Percentiles rank a stretch among this genome's conserved stretches.
Evolutionary conservation across 2,888 invertebrate genomes (phyloP).

Genomic region (Sacculina carcini): DNA sequence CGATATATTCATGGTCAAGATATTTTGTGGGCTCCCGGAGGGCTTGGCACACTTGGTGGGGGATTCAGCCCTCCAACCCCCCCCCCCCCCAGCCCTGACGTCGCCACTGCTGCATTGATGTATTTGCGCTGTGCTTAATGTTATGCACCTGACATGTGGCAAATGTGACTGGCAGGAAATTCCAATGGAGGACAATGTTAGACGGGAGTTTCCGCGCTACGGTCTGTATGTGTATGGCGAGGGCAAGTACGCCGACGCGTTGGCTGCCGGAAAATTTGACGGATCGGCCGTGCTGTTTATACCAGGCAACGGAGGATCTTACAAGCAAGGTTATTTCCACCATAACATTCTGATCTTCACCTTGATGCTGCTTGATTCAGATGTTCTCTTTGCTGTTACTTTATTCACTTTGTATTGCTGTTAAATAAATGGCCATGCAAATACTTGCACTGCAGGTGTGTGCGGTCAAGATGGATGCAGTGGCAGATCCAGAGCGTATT

Average conservation of each 20-base stretch:
- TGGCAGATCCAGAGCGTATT: no score
- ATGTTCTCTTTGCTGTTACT: constrained; percentile 7
- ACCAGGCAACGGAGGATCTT: constrained; percentile 83
- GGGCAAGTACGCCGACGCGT: constrained; percentile 41
- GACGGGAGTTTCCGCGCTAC: constrained; percentile 43
- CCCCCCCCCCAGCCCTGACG: no score
- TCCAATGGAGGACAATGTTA: constrained; percentile 29
- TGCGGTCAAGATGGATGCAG: no score
- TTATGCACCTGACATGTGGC: no score
- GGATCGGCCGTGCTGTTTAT: constrained; percentile 84
- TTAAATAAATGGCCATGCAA: no score
- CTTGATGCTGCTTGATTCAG: no score
- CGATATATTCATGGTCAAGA: no score
- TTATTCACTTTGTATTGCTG: constrained; percentile 4
- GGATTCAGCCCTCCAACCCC: no score
- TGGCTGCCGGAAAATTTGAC: constrained; percentile 42
- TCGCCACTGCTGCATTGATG: background rate
- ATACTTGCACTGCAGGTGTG: no score
- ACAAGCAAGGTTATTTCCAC: constrained; percentile 40
- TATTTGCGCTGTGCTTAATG: background rate
- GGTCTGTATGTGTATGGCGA: constrained; percentile 71
- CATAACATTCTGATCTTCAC: no score
- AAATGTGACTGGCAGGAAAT: constrained; percentile 31
- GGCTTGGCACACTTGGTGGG: no score
- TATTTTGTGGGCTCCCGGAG: no score